These are phyloP conservation scores for Heliothis virescens DNA, from an alignment of 1,140 invertebrate species.

Conservation along the genomic window DNA sequence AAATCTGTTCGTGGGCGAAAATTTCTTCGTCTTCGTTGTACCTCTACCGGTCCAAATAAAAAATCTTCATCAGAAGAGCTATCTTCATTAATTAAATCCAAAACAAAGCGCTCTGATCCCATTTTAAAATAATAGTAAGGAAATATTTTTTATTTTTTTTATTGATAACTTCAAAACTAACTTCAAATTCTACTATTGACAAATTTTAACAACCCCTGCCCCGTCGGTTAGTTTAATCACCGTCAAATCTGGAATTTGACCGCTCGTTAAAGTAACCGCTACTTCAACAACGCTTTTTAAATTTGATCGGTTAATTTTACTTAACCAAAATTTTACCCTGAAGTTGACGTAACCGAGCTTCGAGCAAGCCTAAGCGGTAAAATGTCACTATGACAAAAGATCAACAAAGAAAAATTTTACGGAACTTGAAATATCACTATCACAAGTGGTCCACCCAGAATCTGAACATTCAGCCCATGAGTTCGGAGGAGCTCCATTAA, in stretches of 20 bases:
- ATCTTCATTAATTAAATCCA: constrained; percentile 1
- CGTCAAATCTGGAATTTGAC: not conserved
- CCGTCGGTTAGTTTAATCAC: not conserved
- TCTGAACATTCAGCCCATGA: not conserved
- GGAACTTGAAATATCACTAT: too few species aligned
- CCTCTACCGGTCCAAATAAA: not conserved
- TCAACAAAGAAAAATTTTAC: too few species aligned
- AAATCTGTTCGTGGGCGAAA: not conserved
- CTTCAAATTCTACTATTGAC: not conserved
- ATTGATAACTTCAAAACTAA: not conserved
- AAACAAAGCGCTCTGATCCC: constrained; percentile 1
- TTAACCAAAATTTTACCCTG: not conserved
- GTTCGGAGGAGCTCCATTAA: not conserved
- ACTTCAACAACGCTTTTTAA: too few species aligned
- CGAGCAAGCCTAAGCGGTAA: too few species aligned
- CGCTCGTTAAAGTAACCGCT: too few species aligned
- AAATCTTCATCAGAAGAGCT: constrained; percentile 3
- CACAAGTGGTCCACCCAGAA: not conserved
- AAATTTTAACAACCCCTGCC: not conserved
- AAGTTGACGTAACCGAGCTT: constrained; percentile 1
- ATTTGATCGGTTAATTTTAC: not conserved
- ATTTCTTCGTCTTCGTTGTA: not conserved
- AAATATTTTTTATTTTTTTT: not conserved
- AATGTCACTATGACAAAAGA: too few species aligned
- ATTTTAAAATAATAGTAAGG: not conserved